Conservation (phyloP, 2,888 invertebrate genomes). For the Helleia helle region DNA sequence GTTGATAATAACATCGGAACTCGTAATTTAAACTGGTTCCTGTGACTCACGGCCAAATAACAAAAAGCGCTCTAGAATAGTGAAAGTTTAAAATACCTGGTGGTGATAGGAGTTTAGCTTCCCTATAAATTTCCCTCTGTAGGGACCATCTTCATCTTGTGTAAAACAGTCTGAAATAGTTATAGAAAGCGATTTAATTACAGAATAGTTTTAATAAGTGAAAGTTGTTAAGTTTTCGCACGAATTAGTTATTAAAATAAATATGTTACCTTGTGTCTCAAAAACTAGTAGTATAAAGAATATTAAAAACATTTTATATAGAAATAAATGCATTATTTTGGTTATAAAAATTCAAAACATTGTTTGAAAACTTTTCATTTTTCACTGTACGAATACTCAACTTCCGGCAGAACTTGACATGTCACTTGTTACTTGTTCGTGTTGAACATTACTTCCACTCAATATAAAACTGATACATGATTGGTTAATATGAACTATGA, state of each 20-base stretch:
- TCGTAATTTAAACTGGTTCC: background rate
- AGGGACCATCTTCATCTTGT: conserved; percentile 82
- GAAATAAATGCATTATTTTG: conserved; percentile 29
- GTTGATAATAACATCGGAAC: background rate
- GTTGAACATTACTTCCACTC: conserved; percentile 16
- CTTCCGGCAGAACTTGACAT: conserved; percentile 37
- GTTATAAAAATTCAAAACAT: conserved; percentile 29
- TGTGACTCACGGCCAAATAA: conserved; percentile 15
- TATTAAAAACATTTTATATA: conserved; percentile 39
- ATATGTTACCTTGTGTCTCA: conserved; percentile 30
- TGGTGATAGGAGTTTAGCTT: conserved; percentile 93
- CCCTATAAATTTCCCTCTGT: conserved; percentile 86
- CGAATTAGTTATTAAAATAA: conserved; percentile 15
- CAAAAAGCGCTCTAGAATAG: conserved; percentile 9
- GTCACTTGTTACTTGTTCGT: conserved; percentile 22
- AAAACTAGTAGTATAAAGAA: conserved; percentile 36
- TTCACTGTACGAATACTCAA: conserved; percentile 21
- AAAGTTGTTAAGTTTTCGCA: conserved; percentile 7
- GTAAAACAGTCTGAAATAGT: conserved; percentile 45
- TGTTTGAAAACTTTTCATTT: conserved; percentile 24
- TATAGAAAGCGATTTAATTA: background rate
- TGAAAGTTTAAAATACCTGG: conserved; percentile 57
- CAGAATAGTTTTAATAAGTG: background rate
- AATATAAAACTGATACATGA: conserved; percentile 17
- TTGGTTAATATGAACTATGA: conserved; percentile 24